Evolutionary conservation across 2,888 invertebrate species (phyloP).

Genomic region (Pachydiplax longipennis): DNA sequence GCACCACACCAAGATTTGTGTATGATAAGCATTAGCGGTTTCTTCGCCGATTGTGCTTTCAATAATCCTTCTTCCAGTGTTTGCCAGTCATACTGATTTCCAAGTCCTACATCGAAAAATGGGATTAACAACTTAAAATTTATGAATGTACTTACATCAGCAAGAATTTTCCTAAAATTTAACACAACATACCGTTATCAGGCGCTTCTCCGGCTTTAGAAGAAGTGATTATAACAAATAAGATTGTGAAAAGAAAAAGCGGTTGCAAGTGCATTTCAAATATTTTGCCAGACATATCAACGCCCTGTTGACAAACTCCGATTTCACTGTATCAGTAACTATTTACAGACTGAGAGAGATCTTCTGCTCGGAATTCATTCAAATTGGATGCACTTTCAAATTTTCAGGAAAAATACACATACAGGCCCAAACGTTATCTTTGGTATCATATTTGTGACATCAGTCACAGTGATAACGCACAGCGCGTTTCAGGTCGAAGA

Average conservation of each 20-base stretch:
- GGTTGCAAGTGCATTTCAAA: neutral
- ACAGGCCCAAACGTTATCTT: too few relatives aligned
- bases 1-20: conserved; percentile 74
- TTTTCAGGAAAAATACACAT: neutral
- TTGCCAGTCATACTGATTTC: conserved; percentile 25
- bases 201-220: neutral
- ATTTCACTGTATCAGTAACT: too few relatives aligned
- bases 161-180: neutral
- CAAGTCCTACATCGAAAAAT: neutral
- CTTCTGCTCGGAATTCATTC: neutral
- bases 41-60: conserved; percentile 53
- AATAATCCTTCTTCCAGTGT: conserved; percentile 20
- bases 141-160: neutral
- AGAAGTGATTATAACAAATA: neutral
- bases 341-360: too few relatives aligned
- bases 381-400: neutral
- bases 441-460: too few relatives aligned
- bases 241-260: too few relatives aligned
- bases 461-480: neutral
- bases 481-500: neutral
- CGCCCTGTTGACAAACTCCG: neutral
- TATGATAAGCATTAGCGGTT: conserved; percentile 71
- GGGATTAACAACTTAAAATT: neutral
- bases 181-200: conserved; percentile 1
- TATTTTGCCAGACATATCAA: neutral